Conservation (phyloP, 2,797 vertebrate species). For the Sternarchorhynchus goeldii region DNA sequence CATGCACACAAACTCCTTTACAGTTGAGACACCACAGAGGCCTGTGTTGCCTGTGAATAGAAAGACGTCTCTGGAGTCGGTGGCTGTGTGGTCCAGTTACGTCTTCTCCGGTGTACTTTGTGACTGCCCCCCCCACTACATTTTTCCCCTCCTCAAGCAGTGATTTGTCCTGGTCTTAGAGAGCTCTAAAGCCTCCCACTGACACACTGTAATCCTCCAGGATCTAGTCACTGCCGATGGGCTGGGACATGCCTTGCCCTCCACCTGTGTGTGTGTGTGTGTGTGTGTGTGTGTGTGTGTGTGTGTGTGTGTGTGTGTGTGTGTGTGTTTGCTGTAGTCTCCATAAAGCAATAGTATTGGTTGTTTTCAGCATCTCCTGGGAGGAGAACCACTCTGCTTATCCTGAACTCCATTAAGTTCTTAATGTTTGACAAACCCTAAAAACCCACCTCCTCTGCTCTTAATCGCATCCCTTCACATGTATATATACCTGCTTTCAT, state of each 20-base stretch:
- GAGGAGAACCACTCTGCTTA: constrained; percentile 49
- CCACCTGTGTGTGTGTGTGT: constrained; percentile 49
- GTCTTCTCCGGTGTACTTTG: constrained; percentile 51
- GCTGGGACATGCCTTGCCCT: constrained; percentile 52
- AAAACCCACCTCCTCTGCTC: constrained; percentile 39
- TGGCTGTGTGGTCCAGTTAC: constrained; percentile 40
- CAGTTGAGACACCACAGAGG: neutral
- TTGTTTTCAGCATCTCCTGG: constrained; percentile 45
- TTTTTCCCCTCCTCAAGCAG: constrained; percentile 48
- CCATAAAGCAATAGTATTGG: constrained; percentile 33
- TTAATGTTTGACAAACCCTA: constrained; percentile 59
- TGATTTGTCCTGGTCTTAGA: constrained; percentile 53
- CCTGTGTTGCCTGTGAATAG: constrained; percentile 7
- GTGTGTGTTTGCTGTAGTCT: neutral
- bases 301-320: constrained; percentile 30
- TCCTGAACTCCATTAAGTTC: constrained; percentile 59
- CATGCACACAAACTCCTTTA: neutral
- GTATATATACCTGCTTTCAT: constrained; percentile 36
- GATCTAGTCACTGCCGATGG: constrained; percentile 50
- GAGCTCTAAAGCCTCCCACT: constrained; percentile 55
- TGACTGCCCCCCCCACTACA: constrained; percentile 36
- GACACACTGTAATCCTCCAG: constrained; percentile 59
- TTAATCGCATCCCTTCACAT: constrained; percentile 39
- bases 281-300: constrained; percentile 47
- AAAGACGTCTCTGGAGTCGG: constrained; percentile 29